Evolutionary conservation across 2,888 invertebrate genomes (phyloP), one percentile per base, ranked within the genome.

Genomic region (Mechanitis messenoides): DNA sequence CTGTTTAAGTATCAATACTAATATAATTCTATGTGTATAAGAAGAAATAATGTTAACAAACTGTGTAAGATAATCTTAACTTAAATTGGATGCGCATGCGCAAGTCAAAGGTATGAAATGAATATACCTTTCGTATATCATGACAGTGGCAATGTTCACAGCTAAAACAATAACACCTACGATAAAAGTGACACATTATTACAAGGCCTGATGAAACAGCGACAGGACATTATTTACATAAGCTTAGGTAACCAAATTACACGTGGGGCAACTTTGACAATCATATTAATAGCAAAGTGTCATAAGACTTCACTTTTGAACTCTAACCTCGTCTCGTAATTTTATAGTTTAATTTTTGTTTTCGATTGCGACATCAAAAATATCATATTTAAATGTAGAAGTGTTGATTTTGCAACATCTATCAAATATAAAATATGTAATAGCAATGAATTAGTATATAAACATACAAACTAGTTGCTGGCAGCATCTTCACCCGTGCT

Each of bases 151-250:
- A 56, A 50, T 47, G 61, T 66, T 59, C 53, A 62, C 53, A 46
- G 58, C 61, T 64, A 65, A 66, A 68, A 72, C 72, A 72, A 71
- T 68, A 67, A 63, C 71, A 61, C 71, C 72, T 63, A 70, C 69
- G 55, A 59, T 45, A 53, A 55, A 66, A 60, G 67, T 67, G 68
- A 65, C 71, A 63, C 70, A 72, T 70, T 69, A 69, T 65, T 60
- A 68, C 62, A 64, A 61, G 61, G 33, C 56, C 55, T 60, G 65
- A 59, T 50, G 66, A 64, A 62, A 64, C 56, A 58, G 56, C 9
- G 59, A 64, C 66, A 65, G 64, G 63, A 65, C 65, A 65, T 59
- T 64, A 65, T 67, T 66, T 62, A 61, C 60, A 69, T 66, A 61
- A 62, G 53, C 59, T 68, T 62, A 53, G 59, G 64, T 64, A 62